phyloP scores from a whole-genome alignment of 2,888 invertebrate genomes.

The Nephrotoma flavescens region DNA sequence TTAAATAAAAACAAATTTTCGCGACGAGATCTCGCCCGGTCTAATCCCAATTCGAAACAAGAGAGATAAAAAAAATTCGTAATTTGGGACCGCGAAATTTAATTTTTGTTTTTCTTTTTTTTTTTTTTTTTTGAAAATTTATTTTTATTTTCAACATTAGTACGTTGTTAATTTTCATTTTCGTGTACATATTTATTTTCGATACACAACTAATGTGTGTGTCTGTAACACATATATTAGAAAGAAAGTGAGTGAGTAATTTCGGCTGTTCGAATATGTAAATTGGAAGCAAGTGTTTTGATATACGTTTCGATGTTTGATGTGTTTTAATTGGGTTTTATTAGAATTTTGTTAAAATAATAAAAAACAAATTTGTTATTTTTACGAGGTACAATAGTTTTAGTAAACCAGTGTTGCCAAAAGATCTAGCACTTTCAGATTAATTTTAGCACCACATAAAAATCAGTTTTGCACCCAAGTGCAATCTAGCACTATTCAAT shows the following conservation, averaged over 20 bases:
- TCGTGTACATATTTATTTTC: neutral
- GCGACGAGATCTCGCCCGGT: constrained; percentile 32
- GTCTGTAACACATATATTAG: neutral
- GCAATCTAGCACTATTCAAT: too few relatives aligned
- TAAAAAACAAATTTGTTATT: too few relatives aligned
- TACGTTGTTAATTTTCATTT: neutral
- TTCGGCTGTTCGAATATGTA: neutral
- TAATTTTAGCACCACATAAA: too few relatives aligned
- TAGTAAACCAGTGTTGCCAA: too few relatives aligned
- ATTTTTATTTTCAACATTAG: neutral
- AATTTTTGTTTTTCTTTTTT: too few relatives aligned
- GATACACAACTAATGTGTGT: neutral
- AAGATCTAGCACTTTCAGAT: too few relatives aligned
- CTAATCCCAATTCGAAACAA: constrained; percentile 34
- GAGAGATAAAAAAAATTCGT: constrained; percentile 26
- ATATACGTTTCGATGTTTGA: neutral
- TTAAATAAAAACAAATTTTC: neutral
- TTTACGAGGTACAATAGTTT: too few relatives aligned
- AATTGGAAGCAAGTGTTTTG: neutral
- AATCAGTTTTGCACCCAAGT: too few relatives aligned
- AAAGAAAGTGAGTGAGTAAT: neutral
- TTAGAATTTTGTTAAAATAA: neutral
- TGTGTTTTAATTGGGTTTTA: neutral
- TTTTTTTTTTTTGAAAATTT: neutral
- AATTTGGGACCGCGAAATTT: constrained; percentile 34